phyloP scores from a whole-genome alignment of 2,797 vertebrate species.

The Argya squamiceps region DNA sequence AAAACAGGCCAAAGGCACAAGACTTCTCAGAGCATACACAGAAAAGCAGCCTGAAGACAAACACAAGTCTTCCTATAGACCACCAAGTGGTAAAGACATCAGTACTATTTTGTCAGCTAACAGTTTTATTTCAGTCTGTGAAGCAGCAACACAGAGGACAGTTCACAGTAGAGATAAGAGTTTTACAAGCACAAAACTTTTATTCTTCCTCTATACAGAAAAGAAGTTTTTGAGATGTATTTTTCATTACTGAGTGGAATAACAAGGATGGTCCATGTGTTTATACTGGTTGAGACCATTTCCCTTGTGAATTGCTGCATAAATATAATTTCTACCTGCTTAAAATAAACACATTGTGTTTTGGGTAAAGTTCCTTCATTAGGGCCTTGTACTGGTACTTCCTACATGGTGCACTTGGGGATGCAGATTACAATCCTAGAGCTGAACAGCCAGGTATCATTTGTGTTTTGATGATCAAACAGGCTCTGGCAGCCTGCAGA shows the following conservation, averaged over 20 bases:
- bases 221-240: neutral
- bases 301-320: neutral
- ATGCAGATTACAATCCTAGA: neutral
- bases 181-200: neutral
- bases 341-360: neutral
- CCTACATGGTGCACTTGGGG: neutral
- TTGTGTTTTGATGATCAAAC: neutral
- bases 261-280: neutral
- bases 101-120: neutral
- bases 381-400: neutral
- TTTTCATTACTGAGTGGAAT: neutral
- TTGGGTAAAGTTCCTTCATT: neutral
- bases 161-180: neutral
- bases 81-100: neutral
- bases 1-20: neutral
- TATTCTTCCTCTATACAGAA: neutral
- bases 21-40: neutral
- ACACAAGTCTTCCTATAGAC: neutral
- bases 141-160: neutral
- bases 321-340: neutral
- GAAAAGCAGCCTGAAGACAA: neutral
- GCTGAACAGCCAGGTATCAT: neutral
- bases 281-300: neutral
- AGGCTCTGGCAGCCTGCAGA: slow-evolving; percentile 1
- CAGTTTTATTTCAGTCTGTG: neutral